A percentile compares a stretch with the other conserved stretches of the same genome.
These are phyloP conservation scores for Exocentrus adspersus DNA, from an alignment of 2,888 invertebrate genomes.

Conservation along the genomic window DNA sequence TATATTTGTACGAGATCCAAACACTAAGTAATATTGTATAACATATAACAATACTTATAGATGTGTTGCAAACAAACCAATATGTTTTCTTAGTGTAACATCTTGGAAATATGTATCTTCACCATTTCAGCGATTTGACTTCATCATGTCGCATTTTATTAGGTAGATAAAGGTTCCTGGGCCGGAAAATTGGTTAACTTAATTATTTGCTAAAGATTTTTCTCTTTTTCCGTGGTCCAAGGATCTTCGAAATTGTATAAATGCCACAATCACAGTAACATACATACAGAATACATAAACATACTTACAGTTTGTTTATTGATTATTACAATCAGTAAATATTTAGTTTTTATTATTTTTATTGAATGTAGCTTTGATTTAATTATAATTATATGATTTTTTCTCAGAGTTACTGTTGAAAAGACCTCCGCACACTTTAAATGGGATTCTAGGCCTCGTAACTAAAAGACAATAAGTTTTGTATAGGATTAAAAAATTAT, in stretches of 20 bases:
- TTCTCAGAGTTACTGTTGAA: slow-evolving; percentile 60
- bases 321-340: slow-evolving; percentile 58
- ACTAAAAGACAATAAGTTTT: too few relatives aligned
- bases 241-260: slow-evolving; percentile 30
- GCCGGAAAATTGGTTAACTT: slow-evolving; percentile 13
- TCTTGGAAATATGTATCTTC: slow-evolving; percentile 7
- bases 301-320: slow-evolving; percentile 59
- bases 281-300: slow-evolving; percentile 64
- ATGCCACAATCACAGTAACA: slow-evolving; percentile 62
- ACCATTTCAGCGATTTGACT: slow-evolving; percentile 6
- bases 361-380: slow-evolving; percentile 62
- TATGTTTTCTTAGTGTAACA: not conserved
- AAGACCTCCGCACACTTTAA: slow-evolving; percentile 47
- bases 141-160: slow-evolving; percentile 1
- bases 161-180: slow-evolving; percentile 27
- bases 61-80: too few relatives aligned
- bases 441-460: slow-evolving; percentile 23
- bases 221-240: not conserved
- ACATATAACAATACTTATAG: too few relatives aligned
- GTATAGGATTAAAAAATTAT: too few relatives aligned
- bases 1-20: too few relatives aligned
- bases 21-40: too few relatives aligned
- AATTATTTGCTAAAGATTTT: not conserved
- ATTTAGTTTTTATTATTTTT: slow-evolving; percentile 60
- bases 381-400: slow-evolving; percentile 52